Base-by-base conservation (phyloP, 2,797 vertebrate species). In the Danio choprae region DNA sequence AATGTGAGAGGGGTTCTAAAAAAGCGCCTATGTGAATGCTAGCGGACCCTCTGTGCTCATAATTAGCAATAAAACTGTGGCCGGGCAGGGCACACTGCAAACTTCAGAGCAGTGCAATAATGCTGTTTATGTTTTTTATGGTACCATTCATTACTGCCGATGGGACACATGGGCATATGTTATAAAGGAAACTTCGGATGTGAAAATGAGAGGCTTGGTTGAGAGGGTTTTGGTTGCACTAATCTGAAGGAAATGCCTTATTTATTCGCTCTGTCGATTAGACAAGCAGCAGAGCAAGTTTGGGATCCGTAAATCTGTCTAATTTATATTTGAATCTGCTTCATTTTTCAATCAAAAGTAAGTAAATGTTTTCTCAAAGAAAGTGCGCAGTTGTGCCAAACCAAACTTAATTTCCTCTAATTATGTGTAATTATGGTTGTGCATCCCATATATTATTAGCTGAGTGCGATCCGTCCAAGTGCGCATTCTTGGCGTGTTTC, bases 31-130 rank as follows among this genome's bases (percentile, higher is more conserved):
- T 29, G 77, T 38, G 46, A 70, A 53, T 43, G 67, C 46, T 70
- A 36, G 58, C 15, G 7, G 36, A 63, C 68, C 77, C 77, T 55
- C 77, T 51, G 58, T 18, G 68, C 77, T 55, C 77, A 18, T 72
- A 79, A 79, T 79, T 72, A 79, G 77, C 79, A 72, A 79, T 72
- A 79, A 64, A 79, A 79, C 68, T 79, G 77, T 79, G 68, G 77
- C 40, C 77, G 58, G 63, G 8, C 48, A 60, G 77, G 68, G 77
- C 58, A 38, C 67, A 64, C 44, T 64, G 77, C 68, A 64, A 72
- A 72, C 68, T 72, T 79, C 38, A 51, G 77, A 72, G 72, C 77
- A 79, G 68, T 22, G 68, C 77, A 79, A 79, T 79, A 79, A 79
- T 64, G 67, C 67, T 56, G 68, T 64, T 79, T 72, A 72, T 72